These are phyloP conservation scores for Apodemia duryi DNA, from an alignment of 2,888 invertebrate genomes.

Conservation along the genomic window DNA sequence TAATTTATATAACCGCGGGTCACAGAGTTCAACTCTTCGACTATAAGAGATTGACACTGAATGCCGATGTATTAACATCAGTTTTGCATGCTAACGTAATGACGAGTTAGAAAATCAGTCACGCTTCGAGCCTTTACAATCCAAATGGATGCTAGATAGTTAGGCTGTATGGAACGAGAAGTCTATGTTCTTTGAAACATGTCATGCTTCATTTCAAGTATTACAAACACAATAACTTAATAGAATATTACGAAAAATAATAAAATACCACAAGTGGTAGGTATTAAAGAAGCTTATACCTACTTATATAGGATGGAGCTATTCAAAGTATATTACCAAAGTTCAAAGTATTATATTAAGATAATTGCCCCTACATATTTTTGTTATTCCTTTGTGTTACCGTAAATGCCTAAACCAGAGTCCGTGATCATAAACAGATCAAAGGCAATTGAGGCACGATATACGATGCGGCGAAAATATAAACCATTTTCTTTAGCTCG, in stretches of 20 bases:
- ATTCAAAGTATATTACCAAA: not conserved
- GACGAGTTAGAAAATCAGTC: slow-evolving; percentile 12
- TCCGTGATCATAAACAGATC: slow-evolving; percentile 10
- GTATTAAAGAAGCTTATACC: no score
- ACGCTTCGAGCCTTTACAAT: slow-evolving; percentile 1
- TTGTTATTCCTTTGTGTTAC: slow-evolving; percentile 3
- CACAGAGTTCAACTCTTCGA: not conserved
- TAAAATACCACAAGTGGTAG: no score
- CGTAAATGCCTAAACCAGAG: slow-evolving; percentile 7
- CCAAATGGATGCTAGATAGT: slow-evolving; percentile 4
- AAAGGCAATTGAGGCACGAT: slow-evolving; percentile 5
- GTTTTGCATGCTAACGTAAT: slow-evolving; percentile 9
- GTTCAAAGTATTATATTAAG: no score
- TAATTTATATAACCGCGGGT: not conserved
- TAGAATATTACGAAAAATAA: no score
- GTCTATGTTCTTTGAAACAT: not conserved
- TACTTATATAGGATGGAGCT: no score
- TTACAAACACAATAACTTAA: no score
- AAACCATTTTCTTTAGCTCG: slow-evolving; percentile 10
- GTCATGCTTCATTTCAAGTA: no score
- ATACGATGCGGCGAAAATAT: slow-evolving; percentile 9
- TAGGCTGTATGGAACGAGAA: not conserved
- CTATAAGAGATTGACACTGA: slow-evolving; percentile 10
- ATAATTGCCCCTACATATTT: not conserved
- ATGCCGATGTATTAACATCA: slow-evolving; percentile 11